Evolutionary conservation across 1,140 invertebrate genomes (phyloP).

Genomic region (Zaprionus nigranus): DNA sequence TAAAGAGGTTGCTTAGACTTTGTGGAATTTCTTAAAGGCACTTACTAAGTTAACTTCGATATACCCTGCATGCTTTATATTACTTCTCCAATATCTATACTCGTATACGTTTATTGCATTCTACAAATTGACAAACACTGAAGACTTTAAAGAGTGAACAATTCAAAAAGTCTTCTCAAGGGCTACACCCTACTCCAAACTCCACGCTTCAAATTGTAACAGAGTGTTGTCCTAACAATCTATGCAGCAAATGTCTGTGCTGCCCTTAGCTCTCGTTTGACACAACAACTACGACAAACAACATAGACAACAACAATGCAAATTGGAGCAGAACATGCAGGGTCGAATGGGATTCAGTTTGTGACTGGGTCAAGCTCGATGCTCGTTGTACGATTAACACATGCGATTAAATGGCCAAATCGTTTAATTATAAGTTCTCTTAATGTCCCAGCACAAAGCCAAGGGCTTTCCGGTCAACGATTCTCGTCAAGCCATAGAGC

Average conservation of each 20-base stretch:
- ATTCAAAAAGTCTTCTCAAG: not conserved
- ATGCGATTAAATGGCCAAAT: conserved; percentile 77
- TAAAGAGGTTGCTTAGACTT: no score
- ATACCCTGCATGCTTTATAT: no score
- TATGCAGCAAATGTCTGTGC: not conserved
- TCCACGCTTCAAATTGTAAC: not conserved
- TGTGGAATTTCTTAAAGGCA: no score
- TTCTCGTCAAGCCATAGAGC: conserved; percentile 4
- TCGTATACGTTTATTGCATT: no score
- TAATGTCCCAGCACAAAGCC: conserved; percentile 68
- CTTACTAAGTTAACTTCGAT: no score
- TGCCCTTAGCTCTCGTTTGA: not conserved
- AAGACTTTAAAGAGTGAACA: no score
- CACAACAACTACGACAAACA: not conserved
- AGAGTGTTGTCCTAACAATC: not conserved
- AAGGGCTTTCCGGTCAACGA: conserved; percentile 57
- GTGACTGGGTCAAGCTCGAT: conserved; percentile 9
- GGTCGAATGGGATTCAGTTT: conserved; percentile 47
- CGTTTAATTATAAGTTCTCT: conserved; percentile 82
- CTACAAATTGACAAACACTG: no score
- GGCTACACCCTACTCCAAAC: no score
- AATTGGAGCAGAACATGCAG: conserved; percentile 40
- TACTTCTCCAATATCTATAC: no score
- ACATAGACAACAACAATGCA: conserved; percentile 12
- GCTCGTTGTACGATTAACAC: conserved; percentile 62